Evolutionary conservation across 2,888 invertebrate genomes (phyloP).

Genomic region (Glaucopsyche alexis): DNA sequence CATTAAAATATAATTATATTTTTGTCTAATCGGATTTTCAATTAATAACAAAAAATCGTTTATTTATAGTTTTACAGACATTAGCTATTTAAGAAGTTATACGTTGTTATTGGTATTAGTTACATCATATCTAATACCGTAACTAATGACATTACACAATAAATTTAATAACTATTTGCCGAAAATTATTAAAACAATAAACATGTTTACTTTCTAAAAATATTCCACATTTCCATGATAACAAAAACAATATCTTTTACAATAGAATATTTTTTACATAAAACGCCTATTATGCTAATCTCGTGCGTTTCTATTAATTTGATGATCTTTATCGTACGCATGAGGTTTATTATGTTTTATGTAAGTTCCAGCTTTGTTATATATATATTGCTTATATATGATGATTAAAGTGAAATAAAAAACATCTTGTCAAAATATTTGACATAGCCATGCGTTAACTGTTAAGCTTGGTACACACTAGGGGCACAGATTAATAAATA

Average conservation of each 20-base stretch:
- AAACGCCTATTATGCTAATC: slow-evolving; percentile 19
- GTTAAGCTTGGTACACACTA: not conserved
- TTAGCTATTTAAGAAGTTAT: too few relatives aligned
- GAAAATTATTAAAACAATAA: slow-evolving; percentile 1
- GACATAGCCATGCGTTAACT: slow-evolving; percentile 1
- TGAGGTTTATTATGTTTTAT: slow-evolving; percentile 11
- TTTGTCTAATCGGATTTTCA: too few relatives aligned
- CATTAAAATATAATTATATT: too few relatives aligned
- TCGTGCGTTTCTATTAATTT: slow-evolving; percentile 20
- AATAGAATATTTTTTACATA: slow-evolving; percentile 23
- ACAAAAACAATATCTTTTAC: not conserved
- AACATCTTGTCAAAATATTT: not conserved
- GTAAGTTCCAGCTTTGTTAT: not conserved
- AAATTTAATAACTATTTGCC: slow-evolving; percentile 3
- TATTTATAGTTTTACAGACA: too few relatives aligned
- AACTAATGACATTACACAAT: slow-evolving; percentile 11
- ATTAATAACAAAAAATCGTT: too few relatives aligned
- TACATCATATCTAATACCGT: not conserved
- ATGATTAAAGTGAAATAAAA: slow-evolving; percentile 10
- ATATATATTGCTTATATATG: not conserved
- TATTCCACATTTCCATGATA: slow-evolving; percentile 21
- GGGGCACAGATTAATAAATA: too few relatives aligned
- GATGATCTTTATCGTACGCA: slow-evolving; percentile 8
- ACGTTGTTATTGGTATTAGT: too few relatives aligned
- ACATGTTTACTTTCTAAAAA: slow-evolving; percentile 25